Base-by-base conservation (phyloP, 2,797 vertebrate species). In the Spea hammondii region DNA sequence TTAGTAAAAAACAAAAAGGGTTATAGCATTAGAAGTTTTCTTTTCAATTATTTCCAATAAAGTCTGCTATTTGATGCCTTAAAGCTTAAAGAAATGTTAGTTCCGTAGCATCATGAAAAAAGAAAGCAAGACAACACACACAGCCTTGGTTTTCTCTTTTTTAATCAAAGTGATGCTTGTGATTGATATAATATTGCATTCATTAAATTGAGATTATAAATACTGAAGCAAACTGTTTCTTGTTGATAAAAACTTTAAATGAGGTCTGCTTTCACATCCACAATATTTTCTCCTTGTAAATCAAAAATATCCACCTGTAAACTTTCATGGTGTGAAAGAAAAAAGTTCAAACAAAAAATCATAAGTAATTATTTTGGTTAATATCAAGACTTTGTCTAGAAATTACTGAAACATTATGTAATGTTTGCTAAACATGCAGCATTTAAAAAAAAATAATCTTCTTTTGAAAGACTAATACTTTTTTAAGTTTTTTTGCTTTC, bases 161-260 rank as follows among this genome's bases (percentile, higher is more conserved):
- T 72, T 59, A 80, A 71, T 79, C 78, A 73, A 75, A 49, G 8
- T 50, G 4, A 14, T 53, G 51, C 67, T 74, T 78, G 14, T 78
- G 72, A 32, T 70, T 53, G 13, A 64, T 55, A 6, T 59, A 78
- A 51, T 74, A 45, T 67, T 69, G 14, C 50, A n/a, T 49, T 6
- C 13, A 50, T 60, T 70, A 74, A 74, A 53, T 4, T 65, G 45
- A 13, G 57, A 74, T 74, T 74, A 70, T 65, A 70, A 70, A 78
- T 59, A 74, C 65, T 7, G 70, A 74, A 80, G 51, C 67, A 76
- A 78, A 74, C 57, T 51, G 10, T 6, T 78, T 70, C 48, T 69
- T 73, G 51, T 66, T 62, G 72, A 69, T 64, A 70, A 54, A 49
- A 32, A 64, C 17, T 75, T 50, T 69, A 54, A 75, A 76, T 60